These are phyloP conservation scores for Scalopus aquaticus DNA, from an alignment of 2,113 vertebrate species.

Conservation along the genomic window DNA sequence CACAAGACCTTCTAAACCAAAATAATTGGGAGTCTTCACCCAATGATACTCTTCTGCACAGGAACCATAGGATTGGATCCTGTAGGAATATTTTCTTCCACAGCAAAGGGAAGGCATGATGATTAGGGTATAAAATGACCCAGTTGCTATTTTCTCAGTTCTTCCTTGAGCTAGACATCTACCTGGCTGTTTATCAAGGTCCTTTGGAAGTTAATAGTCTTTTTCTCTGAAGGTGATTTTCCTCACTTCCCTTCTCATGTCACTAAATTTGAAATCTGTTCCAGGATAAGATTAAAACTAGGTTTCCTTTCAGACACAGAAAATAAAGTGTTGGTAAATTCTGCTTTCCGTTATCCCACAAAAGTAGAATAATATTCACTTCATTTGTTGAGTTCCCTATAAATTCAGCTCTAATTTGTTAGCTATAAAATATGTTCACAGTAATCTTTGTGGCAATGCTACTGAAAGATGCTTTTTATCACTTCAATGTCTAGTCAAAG, in stretches of 20 bases:
- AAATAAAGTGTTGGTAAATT: slow-evolving; percentile 39
- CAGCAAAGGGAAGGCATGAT: not conserved
- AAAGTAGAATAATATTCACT: not conserved
- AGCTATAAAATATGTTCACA: not conserved
- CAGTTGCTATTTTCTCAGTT: not conserved
- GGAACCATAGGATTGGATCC: not conserved
- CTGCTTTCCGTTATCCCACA: not conserved
- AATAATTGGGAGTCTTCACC: not conserved
- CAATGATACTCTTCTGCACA: not conserved
- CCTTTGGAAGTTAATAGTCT: not conserved
- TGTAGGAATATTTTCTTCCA: not conserved
- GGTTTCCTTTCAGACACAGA: not conserved
- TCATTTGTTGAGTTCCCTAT: not conserved
- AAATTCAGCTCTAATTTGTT: slow-evolving; percentile 1
- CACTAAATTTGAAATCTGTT: slow-evolving; percentile 39
- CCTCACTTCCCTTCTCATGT: not conserved
- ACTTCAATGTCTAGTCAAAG: not conserved
- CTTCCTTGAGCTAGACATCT: not conserved
- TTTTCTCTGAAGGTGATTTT: slow-evolving; percentile 28
- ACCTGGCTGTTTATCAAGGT: not conserved
- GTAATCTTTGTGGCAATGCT: not conserved
- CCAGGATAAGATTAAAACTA: slow-evolving; percentile 6
- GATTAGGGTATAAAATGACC: not conserved
- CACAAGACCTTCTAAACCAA: not conserved
- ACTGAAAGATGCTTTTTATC: slow-evolving; percentile 3